Evolutionary conservation across 2,797 vertebrate species (phyloP).

Genomic region (Semotilus atromaculatus): DNA sequence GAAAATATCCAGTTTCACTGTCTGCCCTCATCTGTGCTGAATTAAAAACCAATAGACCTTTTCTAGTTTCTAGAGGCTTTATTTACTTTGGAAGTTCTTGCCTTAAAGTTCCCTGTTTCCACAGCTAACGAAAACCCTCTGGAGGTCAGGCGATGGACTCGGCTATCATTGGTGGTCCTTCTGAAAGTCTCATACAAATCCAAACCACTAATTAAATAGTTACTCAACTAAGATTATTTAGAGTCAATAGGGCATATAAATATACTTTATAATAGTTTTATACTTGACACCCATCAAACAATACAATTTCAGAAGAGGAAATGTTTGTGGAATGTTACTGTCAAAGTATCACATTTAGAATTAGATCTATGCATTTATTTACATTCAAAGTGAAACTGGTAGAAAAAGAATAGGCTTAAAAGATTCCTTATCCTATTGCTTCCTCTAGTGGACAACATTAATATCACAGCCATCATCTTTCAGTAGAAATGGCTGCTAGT

Average conservation of each 20-base stretch:
- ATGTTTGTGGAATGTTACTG: neutral
- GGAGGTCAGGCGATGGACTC: conserved; percentile 54
- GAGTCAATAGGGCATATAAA: neutral
- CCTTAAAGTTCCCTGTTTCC: conserved; percentile 66
- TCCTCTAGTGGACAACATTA: neutral
- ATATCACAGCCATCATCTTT: neutral
- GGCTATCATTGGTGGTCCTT: neutral
- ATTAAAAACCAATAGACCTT: conserved; percentile 67
- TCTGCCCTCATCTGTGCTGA: conserved; percentile 73
- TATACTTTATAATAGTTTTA: neutral
- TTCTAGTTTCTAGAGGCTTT: conserved; percentile 65
- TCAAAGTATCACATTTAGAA: neutral
- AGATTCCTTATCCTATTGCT: neutral
- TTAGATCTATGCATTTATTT: neutral
- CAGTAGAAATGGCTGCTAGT: neutral
- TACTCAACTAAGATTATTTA: neutral
- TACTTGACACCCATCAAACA: neutral
- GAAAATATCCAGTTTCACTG: conserved; percentile 56
- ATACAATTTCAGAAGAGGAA: conserved; percentile 9
- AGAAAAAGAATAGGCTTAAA: neutral
- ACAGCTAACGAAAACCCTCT: conserved; percentile 74
- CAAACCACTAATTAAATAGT: conserved; percentile 9
- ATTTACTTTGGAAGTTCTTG: conserved; percentile 71
- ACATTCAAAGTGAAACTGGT: neutral
- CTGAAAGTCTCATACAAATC: neutral